These are phyloP conservation scores for Podarcis siculus DNA, from an alignment of 2,797 vertebrate species.

Conservation along the genomic window DNA sequence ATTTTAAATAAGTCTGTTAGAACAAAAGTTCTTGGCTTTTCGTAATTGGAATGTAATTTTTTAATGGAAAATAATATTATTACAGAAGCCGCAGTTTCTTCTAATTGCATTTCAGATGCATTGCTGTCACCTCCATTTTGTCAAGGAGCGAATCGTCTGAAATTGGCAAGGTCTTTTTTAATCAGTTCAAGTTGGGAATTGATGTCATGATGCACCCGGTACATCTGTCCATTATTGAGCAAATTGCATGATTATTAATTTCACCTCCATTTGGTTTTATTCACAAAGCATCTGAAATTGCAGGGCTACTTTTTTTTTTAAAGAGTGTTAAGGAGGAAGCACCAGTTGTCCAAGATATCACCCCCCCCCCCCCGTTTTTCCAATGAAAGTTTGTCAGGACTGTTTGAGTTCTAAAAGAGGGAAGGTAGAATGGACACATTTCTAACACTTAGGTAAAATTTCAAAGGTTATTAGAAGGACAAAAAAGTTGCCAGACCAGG, in stretches of 20 bases:
- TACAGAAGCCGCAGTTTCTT: neutral
- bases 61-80: conserved; percentile 45
- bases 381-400: neutral
- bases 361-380: neutral
- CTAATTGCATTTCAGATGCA: conserved; percentile 50
- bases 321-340: neutral
- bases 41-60: conserved; percentile 31
- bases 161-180: conserved; percentile 45
- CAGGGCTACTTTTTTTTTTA: neutral
- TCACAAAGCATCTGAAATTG: conserved; percentile 36
- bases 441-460: conserved; percentile 21
- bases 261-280: conserved; percentile 38
- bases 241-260: conserved; percentile 49
- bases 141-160: conserved; percentile 49
- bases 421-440: neutral
- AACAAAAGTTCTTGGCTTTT: conserved; percentile 20
- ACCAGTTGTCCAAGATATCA: conserved; percentile 13
- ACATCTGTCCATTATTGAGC: conserved; percentile 36
- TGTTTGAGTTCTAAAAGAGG: conserved; percentile 38
- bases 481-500: neutral
- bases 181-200: conserved; percentile 47
- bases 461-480: neutral
- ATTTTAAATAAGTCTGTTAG: neutral
- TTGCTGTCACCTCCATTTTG: conserved; percentile 43
- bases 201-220: conserved; percentile 7